Conservation (phyloP, 2,113 vertebrate genomes). For the Bubo blakistoni region DNA sequence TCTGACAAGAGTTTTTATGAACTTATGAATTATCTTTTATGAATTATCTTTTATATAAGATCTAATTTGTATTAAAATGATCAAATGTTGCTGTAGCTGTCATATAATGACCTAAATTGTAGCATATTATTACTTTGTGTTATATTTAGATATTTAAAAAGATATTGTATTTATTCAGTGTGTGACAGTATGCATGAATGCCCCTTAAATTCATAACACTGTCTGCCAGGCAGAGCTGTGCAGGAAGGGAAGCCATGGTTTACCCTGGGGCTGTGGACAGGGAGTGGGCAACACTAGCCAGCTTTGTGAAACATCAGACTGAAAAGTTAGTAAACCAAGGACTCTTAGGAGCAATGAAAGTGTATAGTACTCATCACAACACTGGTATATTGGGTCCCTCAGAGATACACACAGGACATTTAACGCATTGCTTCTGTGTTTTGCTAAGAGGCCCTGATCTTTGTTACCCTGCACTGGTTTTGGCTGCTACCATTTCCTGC, state of each 20-base stretch:
- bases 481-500: background rate
- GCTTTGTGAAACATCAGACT: background rate
- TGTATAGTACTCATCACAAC: background rate
- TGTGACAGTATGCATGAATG: background rate
- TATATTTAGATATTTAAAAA: background rate
- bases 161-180: background rate
- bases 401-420: background rate
- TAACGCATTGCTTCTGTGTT: background rate
- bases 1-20: background rate
- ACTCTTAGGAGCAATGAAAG: background rate
- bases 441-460: background rate
- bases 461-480: background rate
- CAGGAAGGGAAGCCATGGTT: background rate
- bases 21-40: too few species aligned
- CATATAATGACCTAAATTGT: background rate
- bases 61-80: background rate
- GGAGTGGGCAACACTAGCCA: background rate
- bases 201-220: background rate
- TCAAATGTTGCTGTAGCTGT: background rate
- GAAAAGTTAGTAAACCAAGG: background rate
- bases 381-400: background rate
- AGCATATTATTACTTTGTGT: background rate
- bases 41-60: background rate
- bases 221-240: background rate
- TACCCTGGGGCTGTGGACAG: background rate